Evolutionary conservation across 1,140 invertebrate species (phyloP), one percentile per base, ranked within the genome.

Genomic region (Coenobita brevimanus): DNA sequence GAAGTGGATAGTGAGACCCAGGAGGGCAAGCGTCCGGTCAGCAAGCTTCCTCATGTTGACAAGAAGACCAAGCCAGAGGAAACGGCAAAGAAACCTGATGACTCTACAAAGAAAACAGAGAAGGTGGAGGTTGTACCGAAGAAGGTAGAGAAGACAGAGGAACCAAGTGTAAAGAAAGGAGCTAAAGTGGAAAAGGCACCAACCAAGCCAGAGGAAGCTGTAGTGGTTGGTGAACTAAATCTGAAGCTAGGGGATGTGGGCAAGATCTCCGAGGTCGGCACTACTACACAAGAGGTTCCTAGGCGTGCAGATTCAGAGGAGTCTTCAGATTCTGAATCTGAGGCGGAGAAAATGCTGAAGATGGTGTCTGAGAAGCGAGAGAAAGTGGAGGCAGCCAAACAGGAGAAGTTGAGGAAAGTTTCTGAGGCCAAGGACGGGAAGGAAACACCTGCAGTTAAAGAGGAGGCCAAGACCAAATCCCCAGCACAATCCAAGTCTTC

Each of bases 311-410:
- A 89, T n/a, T 89, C 88, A 17, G 89, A 87, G 8, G 90, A 90
- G 17, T 90, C 90, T 62, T 90, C 90, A 13, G 90, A 90, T 24
- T 90, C 90, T 15, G 90, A 90, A 60, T 90, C 90, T n/a, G 90
- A 90, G 62, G 90, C 90, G n/a, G 90, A 90, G 54, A 89, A 89
- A 54, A 64, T 90, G n/a, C 88, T 90, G 8, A 86, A 88, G 57
- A 46, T 89, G 33, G 69, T 90, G 27, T 90, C 90, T 0, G 84
- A 89, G 46, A 90, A 89, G 67, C 33, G 90, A 62, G 90, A 90
- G 50, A 89, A 87, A 41, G 71, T 90, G 17, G 90, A 90, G 69
- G 87, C 87, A 30, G 90, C 90, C 8, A 89, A 75, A 24, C 84
- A 85, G 43, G 90, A 90, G 30, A 90, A 90, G 64, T 33, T 90